Conservation (phyloP, 1,140 invertebrate genomes). For the Phortica variegata region DNA sequence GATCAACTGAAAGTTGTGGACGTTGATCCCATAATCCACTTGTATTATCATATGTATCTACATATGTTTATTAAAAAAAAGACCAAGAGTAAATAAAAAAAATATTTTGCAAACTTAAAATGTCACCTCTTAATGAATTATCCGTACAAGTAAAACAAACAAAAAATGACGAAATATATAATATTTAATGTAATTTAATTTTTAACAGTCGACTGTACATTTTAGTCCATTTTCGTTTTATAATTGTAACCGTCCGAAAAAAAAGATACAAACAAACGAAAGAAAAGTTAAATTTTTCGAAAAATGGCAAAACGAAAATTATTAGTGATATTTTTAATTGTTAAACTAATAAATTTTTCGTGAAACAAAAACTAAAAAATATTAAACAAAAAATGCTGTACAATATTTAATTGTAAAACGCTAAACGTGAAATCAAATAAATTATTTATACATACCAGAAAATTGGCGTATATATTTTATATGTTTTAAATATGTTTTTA, state of each 20-base stretch:
- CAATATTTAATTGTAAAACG: conserved; percentile 40
- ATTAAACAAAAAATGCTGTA: conserved; percentile 26
- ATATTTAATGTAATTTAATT: conserved; percentile 31
- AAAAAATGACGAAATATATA: conserved; percentile 14
- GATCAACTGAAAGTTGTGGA: background rate
- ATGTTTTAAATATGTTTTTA: conserved; percentile 42
- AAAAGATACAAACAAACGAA: conserved; percentile 11
- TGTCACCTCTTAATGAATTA: background rate
- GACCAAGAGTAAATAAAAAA: conserved; percentile 7
- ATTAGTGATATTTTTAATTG: conserved; percentile 47
- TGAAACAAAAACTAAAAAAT: conserved; percentile 10
- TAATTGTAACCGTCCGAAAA: conserved; percentile 35
- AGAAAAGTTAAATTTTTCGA: conserved; percentile 4
- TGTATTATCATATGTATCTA: background rate
- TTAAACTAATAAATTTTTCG: conserved; percentile 15
- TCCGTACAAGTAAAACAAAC: background rate
- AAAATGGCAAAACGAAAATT: conserved; percentile 36
- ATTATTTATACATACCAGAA: conserved; percentile 44
- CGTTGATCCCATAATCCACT: background rate
- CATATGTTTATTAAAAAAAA: background rate
- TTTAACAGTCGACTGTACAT: conserved; percentile 24
- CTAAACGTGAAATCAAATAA: conserved; percentile 34
- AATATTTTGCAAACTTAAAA: conserved; percentile 20
- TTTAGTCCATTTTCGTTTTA: conserved; percentile 25
- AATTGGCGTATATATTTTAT: conserved; percentile 22